Conservation (phyloP, 2,888 invertebrate species). For the Rhodophaea formosa region DNA sequence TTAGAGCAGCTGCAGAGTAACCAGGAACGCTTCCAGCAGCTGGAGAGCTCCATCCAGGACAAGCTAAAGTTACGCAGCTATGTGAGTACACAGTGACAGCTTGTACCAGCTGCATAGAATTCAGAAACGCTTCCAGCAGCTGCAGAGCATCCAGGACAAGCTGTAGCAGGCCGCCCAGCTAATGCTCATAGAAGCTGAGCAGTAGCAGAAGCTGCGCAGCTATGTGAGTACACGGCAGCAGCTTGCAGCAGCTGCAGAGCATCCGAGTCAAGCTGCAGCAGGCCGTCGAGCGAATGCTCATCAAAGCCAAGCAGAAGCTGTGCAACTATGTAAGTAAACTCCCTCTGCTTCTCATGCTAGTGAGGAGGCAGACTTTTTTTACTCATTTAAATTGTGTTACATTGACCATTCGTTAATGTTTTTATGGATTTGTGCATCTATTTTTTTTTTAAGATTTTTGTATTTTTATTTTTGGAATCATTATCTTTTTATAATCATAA, state of each 20-base stretch:
- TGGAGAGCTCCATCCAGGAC: slow-evolving; percentile 67
- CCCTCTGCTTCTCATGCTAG: too few relatives aligned
- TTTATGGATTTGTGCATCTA: too few relatives aligned
- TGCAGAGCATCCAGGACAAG: slow-evolving; percentile 85
- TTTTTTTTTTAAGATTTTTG: too few relatives aligned
- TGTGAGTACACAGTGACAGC: slow-evolving; percentile 82
- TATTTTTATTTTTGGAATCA: too few relatives aligned
- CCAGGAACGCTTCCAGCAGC: slow-evolving; percentile 84
- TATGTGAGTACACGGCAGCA: slow-evolving; percentile 83
- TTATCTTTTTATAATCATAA: too few relatives aligned
- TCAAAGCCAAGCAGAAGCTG: slow-evolving; percentile 2
- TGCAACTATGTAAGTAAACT: slow-evolving; percentile 82
- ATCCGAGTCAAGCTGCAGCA: background rate
- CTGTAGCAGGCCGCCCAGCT: slow-evolving; percentile 82
- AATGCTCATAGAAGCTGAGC: slow-evolving; percentile 87
- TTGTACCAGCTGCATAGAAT: slow-evolving; percentile 84
- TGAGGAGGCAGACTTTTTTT: too few relatives aligned
- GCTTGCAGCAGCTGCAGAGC: too few relatives aligned
- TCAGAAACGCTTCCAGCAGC: slow-evolving; percentile 85
- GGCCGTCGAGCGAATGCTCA: slow-evolving; percentile 83
- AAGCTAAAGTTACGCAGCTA: slow-evolving; percentile 47
- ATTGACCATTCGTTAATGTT: too few relatives aligned
- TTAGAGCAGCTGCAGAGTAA: slow-evolving; percentile 86
- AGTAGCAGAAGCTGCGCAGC: slow-evolving; percentile 88
- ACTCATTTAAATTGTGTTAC: too few relatives aligned